Conservation (phyloP, 2,113 vertebrate species). For the Heterochromis multidens region DNA sequence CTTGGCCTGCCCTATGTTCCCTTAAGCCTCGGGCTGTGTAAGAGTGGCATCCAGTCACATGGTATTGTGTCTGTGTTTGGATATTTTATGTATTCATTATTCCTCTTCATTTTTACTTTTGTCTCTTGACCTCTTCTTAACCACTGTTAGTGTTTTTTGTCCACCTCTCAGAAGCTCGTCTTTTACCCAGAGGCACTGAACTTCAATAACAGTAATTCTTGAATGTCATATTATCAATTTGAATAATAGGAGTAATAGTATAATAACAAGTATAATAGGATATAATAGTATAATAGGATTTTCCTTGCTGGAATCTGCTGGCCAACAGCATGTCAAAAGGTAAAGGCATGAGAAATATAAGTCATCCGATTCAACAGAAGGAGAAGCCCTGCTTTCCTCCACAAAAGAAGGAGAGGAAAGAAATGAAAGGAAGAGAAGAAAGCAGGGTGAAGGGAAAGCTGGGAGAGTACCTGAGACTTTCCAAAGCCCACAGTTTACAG, state of each 20-base stretch:
- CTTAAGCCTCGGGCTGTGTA: not conserved
- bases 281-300: too few relatives aligned
- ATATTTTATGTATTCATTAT: not conserved
- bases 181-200: not conserved
- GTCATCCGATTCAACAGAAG: not conserved
- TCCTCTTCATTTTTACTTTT: not conserved
- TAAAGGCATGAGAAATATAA: not conserved
- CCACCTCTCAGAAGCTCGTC: not conserved
- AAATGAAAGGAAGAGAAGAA: not conserved
- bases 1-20: not conserved
- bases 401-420: not conserved
- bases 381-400: not conserved
- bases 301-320: not conserved
- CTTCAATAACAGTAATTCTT: not conserved
- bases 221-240: not conserved
- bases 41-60: not conserved
- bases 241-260: too few relatives aligned
- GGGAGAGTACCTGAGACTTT: slow-evolving; percentile 1
- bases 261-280: too few relatives aligned
- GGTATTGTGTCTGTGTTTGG: slow-evolving; percentile 14
- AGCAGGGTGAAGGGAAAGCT: not conserved
- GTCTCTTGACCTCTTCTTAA: not conserved
- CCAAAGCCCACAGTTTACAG: slow-evolving; percentile 5
- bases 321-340: not conserved
- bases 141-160: not conserved